phyloP scores from a whole-genome alignment of 2,888 invertebrate species.

The Eurytoma adleriae region DNA sequence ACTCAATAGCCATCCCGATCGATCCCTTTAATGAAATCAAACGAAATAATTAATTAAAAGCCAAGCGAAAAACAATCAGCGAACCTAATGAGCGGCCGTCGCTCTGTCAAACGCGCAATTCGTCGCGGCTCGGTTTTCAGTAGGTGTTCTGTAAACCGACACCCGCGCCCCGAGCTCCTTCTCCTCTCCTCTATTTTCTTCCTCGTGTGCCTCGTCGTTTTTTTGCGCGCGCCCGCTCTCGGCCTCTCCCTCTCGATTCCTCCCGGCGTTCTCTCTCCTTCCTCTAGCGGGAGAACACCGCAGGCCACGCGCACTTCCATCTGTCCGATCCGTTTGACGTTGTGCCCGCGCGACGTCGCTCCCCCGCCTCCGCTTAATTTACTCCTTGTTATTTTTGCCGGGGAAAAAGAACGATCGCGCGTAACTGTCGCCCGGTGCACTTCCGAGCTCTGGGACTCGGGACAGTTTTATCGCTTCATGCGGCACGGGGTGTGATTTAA shows the following conservation, averaged over 20 bases:
- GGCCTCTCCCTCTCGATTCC: too few relatives aligned
- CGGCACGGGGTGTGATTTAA: background rate
- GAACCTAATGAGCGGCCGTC: slow-evolving; percentile 52
- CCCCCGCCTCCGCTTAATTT: slow-evolving; percentile 45
- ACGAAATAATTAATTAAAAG: slow-evolving; percentile 50
- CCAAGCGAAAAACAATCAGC: slow-evolving; percentile 6
- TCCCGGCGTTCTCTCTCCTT: too few relatives aligned
- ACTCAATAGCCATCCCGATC: background rate
- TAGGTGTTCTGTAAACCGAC: slow-evolving; percentile 66
- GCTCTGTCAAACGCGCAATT: slow-evolving; percentile 62
- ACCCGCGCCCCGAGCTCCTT: slow-evolving; percentile 60
- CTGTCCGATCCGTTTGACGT: slow-evolving; percentile 53
- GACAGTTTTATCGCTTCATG: slow-evolving; percentile 27
- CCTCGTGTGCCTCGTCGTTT: slow-evolving; percentile 45
- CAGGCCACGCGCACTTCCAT: slow-evolving; percentile 43
- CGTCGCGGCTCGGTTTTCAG: slow-evolving; percentile 68
- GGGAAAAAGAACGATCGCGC: slow-evolving; percentile 11
- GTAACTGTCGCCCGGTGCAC: slow-evolving; percentile 23
- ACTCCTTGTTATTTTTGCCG: slow-evolving; percentile 50
- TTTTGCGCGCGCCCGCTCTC: slow-evolving; percentile 24
- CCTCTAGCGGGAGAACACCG: too few relatives aligned
- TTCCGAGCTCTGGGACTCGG: background rate
- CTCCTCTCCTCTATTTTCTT: slow-evolving; percentile 56
- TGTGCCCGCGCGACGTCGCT: slow-evolving; percentile 50
- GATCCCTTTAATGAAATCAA: background rate